Evolutionary conservation across 2,113 vertebrate genomes (phyloP), one percentile per base, ranked within the genome.

Genomic region (Dryoscopus gambensis): DNA sequence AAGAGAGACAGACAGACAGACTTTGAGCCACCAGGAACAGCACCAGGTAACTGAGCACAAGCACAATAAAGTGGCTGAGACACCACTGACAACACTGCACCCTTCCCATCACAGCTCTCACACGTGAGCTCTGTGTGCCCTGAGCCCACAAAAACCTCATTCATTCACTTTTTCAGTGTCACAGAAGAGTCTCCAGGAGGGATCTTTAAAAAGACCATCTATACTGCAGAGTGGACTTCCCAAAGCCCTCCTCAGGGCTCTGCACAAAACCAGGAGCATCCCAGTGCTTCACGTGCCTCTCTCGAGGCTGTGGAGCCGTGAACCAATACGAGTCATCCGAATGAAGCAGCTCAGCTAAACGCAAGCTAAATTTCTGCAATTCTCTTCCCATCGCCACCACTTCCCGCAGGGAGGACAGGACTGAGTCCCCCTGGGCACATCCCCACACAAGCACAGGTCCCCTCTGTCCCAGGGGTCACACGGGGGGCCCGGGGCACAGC

Each of bases 1-100:
- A 97, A 91, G 78, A 95, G 60, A 97, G 70, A 97, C 55, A 89
- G 75, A 91, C 37, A 56, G 13, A 90, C 35, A 68, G 13, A 42
- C 21, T 27, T 31, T 97, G 83, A 98, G 95, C 70, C 49, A 24
- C 9, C 33, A 4, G 22, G n/a, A 60, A 37, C 62, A 28, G 16
- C 86, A 89, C 17, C 46, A 49, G 3, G 33, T 6, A 81, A 84
- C 1, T 2, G 47, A 94, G 79, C 31, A 57, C 68, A 40, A 68
- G 23, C 57, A 84, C 8, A 23, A 20, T 6, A 15, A n/a, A 2
- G 21, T 3, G 10, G 33, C 49, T 1, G 7, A 55, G 70, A 70
- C 9, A 3, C 20, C 62, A 10, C 18, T 6, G 73, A 46, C 92
- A 64, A 5, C 3, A 5, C 44, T 24, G 37, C 15, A n/a, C 25